Evolutionary conservation across 2,113 vertebrate genomes (phyloP).

Genomic region (Neodon shergylaensis): DNA sequence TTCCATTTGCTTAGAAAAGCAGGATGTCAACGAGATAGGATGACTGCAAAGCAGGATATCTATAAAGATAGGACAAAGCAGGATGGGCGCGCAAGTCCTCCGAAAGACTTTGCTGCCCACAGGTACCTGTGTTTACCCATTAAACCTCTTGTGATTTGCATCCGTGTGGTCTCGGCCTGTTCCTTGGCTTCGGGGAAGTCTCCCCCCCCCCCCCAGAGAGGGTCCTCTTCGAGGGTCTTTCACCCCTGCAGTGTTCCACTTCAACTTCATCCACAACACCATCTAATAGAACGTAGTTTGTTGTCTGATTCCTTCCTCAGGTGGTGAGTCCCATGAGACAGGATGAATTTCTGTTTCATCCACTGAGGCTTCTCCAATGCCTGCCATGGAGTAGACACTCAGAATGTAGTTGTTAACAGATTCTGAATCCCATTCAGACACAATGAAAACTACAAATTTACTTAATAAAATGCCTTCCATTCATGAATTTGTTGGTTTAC

Average conservation of each 20-base stretch:
- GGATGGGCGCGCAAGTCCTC: too few species aligned
- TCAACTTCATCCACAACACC: background rate
- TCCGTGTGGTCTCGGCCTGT: too few species aligned
- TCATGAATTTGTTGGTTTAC: background rate
- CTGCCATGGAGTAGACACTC: background rate
- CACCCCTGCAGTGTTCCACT: background rate
- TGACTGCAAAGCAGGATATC: too few species aligned
- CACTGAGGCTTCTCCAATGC: background rate
- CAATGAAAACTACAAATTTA: background rate
- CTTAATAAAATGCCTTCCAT: background rate
- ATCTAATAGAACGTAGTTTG: background rate
- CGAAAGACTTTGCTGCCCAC: too few species aligned
- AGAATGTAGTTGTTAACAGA: background rate
- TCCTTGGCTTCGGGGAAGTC: too few species aligned
- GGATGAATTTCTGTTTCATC: background rate
- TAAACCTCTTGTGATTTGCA: too few species aligned
- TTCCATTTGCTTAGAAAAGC: too few species aligned
- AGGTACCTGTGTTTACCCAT: too few species aligned
- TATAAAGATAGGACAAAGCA: too few species aligned
- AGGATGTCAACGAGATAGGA: too few species aligned
- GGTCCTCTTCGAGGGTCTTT: too few species aligned
- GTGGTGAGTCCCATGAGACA: background rate
- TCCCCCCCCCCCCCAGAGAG: too few species aligned
- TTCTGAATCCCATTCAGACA: slow-evolving; percentile 18
- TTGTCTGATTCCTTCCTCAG: background rate